These are phyloP conservation scores for Rhagoletis pomonella DNA, from an alignment of 1,140 invertebrate genomes.

Conservation along the genomic window DNA sequence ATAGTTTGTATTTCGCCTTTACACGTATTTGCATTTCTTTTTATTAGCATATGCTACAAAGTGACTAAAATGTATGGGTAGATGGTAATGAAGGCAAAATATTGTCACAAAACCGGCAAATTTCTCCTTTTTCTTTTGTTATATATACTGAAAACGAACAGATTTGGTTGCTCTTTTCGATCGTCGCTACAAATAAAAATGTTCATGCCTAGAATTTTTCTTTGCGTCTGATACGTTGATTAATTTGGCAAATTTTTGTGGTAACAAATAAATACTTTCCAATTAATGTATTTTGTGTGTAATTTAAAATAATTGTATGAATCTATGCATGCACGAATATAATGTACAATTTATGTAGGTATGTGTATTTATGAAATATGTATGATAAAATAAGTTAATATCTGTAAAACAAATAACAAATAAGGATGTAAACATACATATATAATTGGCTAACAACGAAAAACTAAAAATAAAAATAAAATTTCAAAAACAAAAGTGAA, in stretches of 20 bases:
- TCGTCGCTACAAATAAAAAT: conserved; percentile 14
- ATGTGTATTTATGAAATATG: conserved; percentile 51
- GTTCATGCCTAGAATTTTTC: conserved; percentile 22
- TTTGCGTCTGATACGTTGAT: conserved; percentile 25
- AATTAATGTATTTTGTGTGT: conserved; percentile 19
- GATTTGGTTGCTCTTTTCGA: not conserved
- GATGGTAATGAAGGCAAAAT: conserved; percentile 46
- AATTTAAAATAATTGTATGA: not conserved
- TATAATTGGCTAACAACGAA: conserved; percentile 36
- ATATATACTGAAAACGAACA: not conserved
- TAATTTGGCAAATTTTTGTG: conserved; percentile 26
- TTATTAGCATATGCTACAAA: not conserved
- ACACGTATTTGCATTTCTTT: conserved; percentile 7
- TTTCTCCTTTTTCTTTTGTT: conserved; percentile 22
- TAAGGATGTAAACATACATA: conserved; percentile 49
- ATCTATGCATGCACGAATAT: conserved; percentile 25
- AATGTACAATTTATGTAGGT: not conserved
- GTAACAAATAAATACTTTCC: conserved; percentile 26
- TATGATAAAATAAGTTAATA: conserved; percentile 60
- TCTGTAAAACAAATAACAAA: conserved; percentile 58
- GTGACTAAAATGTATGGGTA: conserved; percentile 13
- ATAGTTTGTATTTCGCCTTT: conserved; percentile 14
- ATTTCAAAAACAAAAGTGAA: conserved; percentile 47
- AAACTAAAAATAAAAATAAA: conserved; percentile 46
- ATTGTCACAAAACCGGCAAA: conserved; percentile 59